phyloP scores from a whole-genome alignment of 2,113 vertebrate genomes.

The Apaloderma vittatum region DNA sequence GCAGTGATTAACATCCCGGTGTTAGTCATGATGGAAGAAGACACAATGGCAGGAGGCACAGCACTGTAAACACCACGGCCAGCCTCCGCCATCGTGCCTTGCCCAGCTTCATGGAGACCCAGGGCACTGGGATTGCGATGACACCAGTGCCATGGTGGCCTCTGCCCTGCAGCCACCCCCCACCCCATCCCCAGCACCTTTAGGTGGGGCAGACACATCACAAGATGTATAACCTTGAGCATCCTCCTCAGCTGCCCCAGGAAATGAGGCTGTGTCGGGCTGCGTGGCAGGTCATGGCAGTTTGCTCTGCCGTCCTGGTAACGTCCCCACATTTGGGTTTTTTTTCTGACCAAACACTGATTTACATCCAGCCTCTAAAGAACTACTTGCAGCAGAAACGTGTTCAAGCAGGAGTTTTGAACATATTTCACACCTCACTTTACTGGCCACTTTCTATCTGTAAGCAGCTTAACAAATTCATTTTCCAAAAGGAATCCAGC shows the following conservation, averaged over 20 bases:
- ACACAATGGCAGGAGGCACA: not conserved
- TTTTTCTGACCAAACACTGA: not conserved
- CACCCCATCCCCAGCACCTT: not conserved
- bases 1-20: not conserved
- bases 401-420: not conserved
- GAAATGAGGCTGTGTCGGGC: not conserved
- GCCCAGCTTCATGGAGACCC: not conserved
- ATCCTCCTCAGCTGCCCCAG: not conserved
- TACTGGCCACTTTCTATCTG: not conserved
- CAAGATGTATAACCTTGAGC: accelerated
- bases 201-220: not conserved
- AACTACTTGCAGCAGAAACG: not conserved
- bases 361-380: not conserved
- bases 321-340: accelerated
- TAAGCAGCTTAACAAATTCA: not conserved
- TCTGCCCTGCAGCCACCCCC: not conserved
- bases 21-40: not conserved
- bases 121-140: not conserved
- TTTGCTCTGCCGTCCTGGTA: not conserved
- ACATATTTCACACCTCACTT: not conserved
- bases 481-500: conserved; percentile 7
- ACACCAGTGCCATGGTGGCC: not conserved
- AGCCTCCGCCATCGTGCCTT: not conserved
- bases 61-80: not conserved
- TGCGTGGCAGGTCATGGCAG: accelerated